phyloP scores from a whole-genome alignment of 2,888 invertebrate species.

The Folsomia manolachei region DNA sequence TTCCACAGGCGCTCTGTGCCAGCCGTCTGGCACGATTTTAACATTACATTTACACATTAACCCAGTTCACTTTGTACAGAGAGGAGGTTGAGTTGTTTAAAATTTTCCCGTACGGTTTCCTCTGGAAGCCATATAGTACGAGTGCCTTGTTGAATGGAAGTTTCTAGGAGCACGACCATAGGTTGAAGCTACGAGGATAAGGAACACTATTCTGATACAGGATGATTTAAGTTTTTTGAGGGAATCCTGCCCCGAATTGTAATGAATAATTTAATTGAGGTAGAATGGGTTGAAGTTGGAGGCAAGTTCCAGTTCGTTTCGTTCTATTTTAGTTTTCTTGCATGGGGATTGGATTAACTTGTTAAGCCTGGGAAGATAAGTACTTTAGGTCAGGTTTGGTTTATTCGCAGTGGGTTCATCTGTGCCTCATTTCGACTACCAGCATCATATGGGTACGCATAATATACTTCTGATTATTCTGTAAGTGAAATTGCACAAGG shows the following conservation, averaged over 20 bases:
- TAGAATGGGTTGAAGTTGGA: neutral
- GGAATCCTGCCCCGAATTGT: constrained; percentile 2
- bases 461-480: no score
- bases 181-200: no score
- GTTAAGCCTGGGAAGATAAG: no score
- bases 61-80: neutral
- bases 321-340: neutral
- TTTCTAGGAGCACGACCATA: no score
- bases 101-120: neutral
- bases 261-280: constrained; percentile 17
- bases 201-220: neutral
- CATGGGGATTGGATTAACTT: neutral
- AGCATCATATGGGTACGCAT: no score
- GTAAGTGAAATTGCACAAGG: no score
- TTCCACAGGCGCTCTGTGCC: neutral
- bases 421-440: no score
- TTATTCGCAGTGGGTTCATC: no score
- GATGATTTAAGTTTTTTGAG: constrained; percentile 8
- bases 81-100: neutral
- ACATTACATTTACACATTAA: neutral
- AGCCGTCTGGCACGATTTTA: neutral
- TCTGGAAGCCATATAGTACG: neutral
- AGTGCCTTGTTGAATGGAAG: no score
- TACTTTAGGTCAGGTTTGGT: no score
- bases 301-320: neutral